Evolutionary conservation across 35 echinoderm and acorn worm species (phyloP).

Genomic region (Heliocidaris erythrogramma): DNA sequence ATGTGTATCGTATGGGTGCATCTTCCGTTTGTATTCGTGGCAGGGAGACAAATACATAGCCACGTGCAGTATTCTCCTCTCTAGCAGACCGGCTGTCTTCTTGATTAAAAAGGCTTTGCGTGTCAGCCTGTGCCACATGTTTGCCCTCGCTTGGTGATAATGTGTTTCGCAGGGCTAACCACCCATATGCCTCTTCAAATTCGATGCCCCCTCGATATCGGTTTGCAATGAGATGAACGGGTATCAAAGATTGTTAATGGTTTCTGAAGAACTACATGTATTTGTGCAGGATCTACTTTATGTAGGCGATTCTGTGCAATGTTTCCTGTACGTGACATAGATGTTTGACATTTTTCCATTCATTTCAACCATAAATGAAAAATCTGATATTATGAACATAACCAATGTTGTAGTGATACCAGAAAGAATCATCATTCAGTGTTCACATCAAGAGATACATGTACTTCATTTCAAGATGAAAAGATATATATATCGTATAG

Average conservation of each 20-base stretch:
- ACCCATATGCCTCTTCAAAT: constrained; percentile 9
- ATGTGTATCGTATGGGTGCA: neutral
- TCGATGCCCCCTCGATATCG: neutral
- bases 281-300: neutral
- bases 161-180: neutral
- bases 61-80: neutral
- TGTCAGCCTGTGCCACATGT: constrained; percentile 8
- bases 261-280: neutral
- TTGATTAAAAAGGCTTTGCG: constrained; percentile 1
- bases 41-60: neutral
- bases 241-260: neutral
- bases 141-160: neutral
- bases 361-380: no score
- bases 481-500: no score
- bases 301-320: neutral
- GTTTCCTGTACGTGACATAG: no score
- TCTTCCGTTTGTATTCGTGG: neutral
- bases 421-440: no score
- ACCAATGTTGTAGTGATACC: no score
- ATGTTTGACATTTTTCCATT: no score
- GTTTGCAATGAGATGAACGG: neutral
- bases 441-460: no score
- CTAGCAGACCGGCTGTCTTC: neutral
- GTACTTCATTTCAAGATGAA: no score
- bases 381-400: no score